Conservation (phyloP, 2,888 invertebrate genomes). For the Copidosoma aretas region DNA sequence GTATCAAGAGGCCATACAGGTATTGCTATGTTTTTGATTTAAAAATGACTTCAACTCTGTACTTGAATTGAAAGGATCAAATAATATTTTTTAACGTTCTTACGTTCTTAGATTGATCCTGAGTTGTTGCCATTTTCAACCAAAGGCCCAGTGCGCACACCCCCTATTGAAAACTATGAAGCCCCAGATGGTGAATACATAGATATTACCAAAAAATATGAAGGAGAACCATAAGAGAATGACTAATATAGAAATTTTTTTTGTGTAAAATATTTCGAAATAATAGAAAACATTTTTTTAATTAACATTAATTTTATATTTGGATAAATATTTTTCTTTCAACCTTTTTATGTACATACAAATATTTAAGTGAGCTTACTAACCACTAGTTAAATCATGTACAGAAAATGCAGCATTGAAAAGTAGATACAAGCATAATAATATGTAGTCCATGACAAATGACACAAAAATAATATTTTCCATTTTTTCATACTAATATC, state of each 20-base stretch:
- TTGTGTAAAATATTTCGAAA: background rate
- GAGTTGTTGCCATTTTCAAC: constrained; percentile 72
- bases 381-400: too few species aligned
- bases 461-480: too few species aligned
- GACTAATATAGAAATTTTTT: too few species aligned
- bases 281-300: too few species aligned
- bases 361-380: too few species aligned
- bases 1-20: constrained; percentile 85
- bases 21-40: constrained; percentile 53
- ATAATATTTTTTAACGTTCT: background rate
- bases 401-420: too few species aligned
- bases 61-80: background rate
- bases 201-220: constrained; percentile 75
- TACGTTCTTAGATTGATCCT: constrained; percentile 74
- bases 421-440: too few species aligned
- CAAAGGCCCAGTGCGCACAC: constrained; percentile 82
- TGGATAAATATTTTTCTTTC: too few species aligned
- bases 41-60: background rate
- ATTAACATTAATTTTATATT: too few species aligned
- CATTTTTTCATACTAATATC: too few species aligned
- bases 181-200: constrained; percentile 90
- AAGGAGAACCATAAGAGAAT: constrained; percentile 43
- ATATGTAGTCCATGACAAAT: too few species aligned
- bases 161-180: constrained; percentile 80
- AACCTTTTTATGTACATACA: too few species aligned